Conservation (phyloP, 1,140 invertebrate species). For the Papilio dardanus region DNA sequence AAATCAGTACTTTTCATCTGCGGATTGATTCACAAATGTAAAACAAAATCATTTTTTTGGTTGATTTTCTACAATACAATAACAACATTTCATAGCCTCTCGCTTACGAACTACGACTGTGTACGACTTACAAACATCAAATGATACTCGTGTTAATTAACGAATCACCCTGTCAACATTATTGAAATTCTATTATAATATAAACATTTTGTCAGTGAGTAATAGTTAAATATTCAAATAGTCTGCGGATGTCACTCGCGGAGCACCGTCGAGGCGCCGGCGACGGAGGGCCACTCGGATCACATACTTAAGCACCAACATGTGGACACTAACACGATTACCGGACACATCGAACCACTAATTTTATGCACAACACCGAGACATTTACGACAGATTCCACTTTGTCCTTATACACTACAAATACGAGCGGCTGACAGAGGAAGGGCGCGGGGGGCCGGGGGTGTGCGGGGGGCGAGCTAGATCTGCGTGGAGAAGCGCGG, state of each 20-base stretch:
- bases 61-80: constrained; percentile 37
- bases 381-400: constrained; percentile 48
- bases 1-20: constrained; percentile 39
- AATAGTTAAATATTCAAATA: constrained; percentile 23
- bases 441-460: neutral
- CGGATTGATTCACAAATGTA: constrained; percentile 36
- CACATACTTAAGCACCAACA: constrained; percentile 70
- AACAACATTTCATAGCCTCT: constrained; percentile 69
- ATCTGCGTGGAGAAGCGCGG: constrained; percentile 92
- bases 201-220: constrained; percentile 8
- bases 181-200: constrained; percentile 35
- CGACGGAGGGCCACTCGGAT: constrained; percentile 69
- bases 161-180: constrained; percentile 41
- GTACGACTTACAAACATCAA: constrained; percentile 48
- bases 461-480: constrained; percentile 68
- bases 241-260: constrained; percentile 22
- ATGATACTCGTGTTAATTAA: constrained; percentile 31
- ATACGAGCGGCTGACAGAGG: neutral
- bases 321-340: constrained; percentile 47
- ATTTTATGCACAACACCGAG: constrained; percentile 51
- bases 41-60: constrained; percentile 37
- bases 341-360: constrained; percentile 46
- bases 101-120: constrained; percentile 53
- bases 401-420: constrained; percentile 40
- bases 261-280: constrained; percentile 30